These are phyloP conservation scores for Jaculus jaculus DNA, from an alignment of 2,113 vertebrate species.

Conservation along the genomic window DNA sequence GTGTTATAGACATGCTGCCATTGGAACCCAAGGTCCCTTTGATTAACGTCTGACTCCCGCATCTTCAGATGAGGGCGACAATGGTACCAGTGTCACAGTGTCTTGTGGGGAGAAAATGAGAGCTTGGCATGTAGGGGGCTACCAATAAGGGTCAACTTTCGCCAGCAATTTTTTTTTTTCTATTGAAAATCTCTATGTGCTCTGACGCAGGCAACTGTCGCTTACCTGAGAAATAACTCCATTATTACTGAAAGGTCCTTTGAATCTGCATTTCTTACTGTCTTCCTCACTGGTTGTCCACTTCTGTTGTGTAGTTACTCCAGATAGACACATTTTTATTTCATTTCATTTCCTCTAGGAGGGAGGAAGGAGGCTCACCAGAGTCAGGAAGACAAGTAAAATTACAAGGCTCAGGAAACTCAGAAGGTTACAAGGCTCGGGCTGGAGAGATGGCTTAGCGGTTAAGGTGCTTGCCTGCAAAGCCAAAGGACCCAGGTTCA, in stretches of 20 bases:
- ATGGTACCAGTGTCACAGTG: background rate
- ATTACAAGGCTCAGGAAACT: no score
- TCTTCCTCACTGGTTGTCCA: fast-evolving
- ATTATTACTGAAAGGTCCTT: background rate
- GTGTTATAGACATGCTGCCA: background rate
- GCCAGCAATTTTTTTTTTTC: no score
- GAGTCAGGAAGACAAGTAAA: no score
- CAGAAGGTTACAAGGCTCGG: no score
- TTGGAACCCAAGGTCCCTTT: background rate
- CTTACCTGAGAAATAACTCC: background rate
- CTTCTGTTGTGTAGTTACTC: background rate
- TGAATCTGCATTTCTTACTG: background rate
- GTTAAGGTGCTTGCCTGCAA: no score
- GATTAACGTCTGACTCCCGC: background rate
- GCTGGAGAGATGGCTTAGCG: no score
- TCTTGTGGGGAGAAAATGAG: background rate
- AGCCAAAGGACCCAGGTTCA: no score
- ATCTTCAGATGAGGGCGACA: background rate
- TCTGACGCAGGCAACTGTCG: background rate
- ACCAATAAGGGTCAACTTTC: background rate
- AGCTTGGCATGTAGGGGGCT: background rate
- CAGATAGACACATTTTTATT: no score
- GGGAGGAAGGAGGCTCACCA: no score
- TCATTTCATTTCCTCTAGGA: no score
- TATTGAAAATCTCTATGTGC: background rate